A percentile compares a stretch with the other conserved stretches of the same genome.
These are phyloP conservation scores for Synergus umbraculus DNA, from an alignment of 2,888 invertebrate species.

Conservation along the genomic window DNA sequence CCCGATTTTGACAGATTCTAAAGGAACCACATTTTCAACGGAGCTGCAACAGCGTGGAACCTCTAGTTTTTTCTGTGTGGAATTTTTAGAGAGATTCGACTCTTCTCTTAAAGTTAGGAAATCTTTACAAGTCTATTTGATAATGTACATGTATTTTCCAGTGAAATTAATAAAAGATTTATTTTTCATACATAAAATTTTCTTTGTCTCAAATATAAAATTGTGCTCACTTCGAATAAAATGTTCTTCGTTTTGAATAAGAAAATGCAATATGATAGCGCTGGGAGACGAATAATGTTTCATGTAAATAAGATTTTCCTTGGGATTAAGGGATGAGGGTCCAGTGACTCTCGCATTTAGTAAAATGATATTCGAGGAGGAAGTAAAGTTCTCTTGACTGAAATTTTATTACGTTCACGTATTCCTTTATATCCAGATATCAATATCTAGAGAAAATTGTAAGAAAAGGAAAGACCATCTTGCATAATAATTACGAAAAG, in stretches of 20 bases:
- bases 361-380: background rate
- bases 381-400: conserved; percentile 8
- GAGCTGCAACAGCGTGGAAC: too few species aligned
- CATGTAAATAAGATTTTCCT: conserved; percentile 7
- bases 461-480: conserved; percentile 18
- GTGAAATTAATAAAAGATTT: background rate
- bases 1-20: too few species aligned
- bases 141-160: too few species aligned
- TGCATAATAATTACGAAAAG: conserved; percentile 29
- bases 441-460: conserved; percentile 26
- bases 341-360: background rate
- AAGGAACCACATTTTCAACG: too few species aligned
- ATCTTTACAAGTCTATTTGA: background rate
- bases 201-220: background rate
- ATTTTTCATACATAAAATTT: background rate
- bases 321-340: background rate
- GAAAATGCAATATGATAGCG: background rate
- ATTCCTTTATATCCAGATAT: conserved; percentile 20
- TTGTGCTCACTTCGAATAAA: background rate
- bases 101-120: background rate
- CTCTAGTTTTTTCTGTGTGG: too few species aligned
- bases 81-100: background rate
- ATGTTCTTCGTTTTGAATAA: background rate
- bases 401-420: conserved; percentile 35
- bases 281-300: background rate